phyloP scores from a whole-genome alignment of 2,113 vertebrate genomes.

The Gymnocephalus cernua region DNA sequence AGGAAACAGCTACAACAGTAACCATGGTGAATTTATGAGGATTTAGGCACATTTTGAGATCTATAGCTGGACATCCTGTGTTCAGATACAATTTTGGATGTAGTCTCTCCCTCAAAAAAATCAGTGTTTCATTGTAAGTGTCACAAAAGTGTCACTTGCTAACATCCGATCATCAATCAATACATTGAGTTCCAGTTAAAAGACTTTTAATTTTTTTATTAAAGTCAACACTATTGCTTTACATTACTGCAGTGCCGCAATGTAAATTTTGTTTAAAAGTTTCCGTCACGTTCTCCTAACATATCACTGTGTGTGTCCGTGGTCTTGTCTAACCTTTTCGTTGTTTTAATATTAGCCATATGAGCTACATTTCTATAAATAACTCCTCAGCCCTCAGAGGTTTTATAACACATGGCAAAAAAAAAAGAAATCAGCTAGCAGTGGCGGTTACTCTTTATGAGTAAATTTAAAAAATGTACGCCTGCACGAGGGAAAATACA shows the following conservation, averaged over 20 bases:
- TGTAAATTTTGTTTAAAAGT: not conserved
- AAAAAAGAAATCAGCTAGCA: not conserved
- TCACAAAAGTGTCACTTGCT: not conserved
- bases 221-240: not conserved
- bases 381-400: conserved; percentile 43
- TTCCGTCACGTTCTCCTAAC: not conserved
- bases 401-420: conserved; percentile 31
- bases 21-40: not conserved
- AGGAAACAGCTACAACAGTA: not conserved
- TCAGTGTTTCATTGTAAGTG: not conserved
- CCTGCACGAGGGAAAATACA: not conserved
- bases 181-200: not conserved
- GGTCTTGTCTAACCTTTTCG: conserved; percentile 39
- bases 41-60: conserved; percentile 3
- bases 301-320: conserved; percentile 1
- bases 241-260: accelerated
- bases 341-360: conserved; percentile 32
- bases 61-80: not conserved
- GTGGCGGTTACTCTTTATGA: conserved; percentile 4
- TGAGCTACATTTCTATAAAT: conserved; percentile 59
- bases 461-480: conserved; percentile 5
- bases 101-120: not conserved
- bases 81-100: not conserved
- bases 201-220: too few relatives aligned
- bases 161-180: not conserved